Percentiles rank a stretch among this genome's conserved stretches.
Evolutionary conservation across 1,140 invertebrate genomes (phyloP).

Genomic region (Zaprionus lachaisei): DNA sequence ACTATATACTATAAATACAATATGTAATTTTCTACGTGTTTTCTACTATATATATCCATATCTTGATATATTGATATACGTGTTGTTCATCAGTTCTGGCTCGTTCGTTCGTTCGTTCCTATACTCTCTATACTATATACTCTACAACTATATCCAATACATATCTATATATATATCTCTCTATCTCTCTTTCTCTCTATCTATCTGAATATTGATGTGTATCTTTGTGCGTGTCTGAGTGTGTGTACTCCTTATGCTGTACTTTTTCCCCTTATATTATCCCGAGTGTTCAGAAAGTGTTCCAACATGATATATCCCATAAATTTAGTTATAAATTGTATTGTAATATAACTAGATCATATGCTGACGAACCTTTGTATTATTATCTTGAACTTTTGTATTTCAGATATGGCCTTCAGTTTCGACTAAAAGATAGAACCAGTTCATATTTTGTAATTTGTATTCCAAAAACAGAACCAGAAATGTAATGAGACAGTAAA

Average conservation of each 20-base stretch:
- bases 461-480: constrained; percentile 36
- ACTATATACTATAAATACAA: constrained; percentile 59
- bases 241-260: constrained; percentile 17
- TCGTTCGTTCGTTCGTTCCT: constrained; percentile 73
- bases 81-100: constrained; percentile 77
- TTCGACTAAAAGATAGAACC: constrained; percentile 76
- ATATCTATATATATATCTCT: constrained; percentile 43
- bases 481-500: constrained; percentile 54
- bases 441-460: constrained; percentile 75
- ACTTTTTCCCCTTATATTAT: constrained; percentile 30
- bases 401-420: constrained; percentile 85
- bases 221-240: constrained; percentile 50
- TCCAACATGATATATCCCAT: constrained; percentile 11
- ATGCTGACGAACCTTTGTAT: constrained; percentile 63
- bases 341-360: constrained; percentile 33
- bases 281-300: constrained; percentile 21
- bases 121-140: constrained; percentile 41
- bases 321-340: constrained; percentile 18
- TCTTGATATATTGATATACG: constrained; percentile 66
- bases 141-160: constrained; percentile 28
- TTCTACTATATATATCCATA: constrained; percentile 51
- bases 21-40: constrained; percentile 78
- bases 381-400: constrained; percentile 80
- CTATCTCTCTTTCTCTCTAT: constrained; percentile 37
- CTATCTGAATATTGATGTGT: constrained; percentile 29